phyloP scores from a whole-genome alignment of 2,888 invertebrate genomes.

The Gasteruption jaculator region DNA sequence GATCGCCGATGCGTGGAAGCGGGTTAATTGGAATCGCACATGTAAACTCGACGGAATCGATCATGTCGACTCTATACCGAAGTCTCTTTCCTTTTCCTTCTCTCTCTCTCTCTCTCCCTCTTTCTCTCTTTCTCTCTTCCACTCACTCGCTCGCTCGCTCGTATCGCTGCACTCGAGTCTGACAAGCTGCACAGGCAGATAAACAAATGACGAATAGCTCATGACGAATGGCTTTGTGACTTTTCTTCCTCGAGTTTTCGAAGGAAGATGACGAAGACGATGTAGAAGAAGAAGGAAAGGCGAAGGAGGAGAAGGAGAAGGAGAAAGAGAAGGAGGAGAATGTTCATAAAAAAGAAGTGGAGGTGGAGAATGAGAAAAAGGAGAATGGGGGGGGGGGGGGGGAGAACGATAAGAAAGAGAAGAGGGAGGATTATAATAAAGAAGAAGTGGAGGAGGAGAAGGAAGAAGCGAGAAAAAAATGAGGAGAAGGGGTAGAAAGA shows the following conservation, averaged over 20 bases:
- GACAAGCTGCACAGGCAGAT: too few species aligned
- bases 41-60: too few species aligned
- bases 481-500: slow-evolving; percentile 16
- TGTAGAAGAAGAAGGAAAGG: slow-evolving; percentile 10
- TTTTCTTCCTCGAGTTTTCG: too few species aligned
- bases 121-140: too few species aligned
- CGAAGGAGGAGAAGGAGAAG: slow-evolving; percentile 7
- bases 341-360: neutral
- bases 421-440: too few species aligned
- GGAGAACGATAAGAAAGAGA: too few species aligned
- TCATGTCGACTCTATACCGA: too few species aligned
- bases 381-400: neutral
- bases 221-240: too few species aligned
- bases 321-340: slow-evolving; percentile 1
- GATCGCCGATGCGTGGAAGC: slow-evolving; percentile 36
- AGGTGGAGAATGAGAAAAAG: slow-evolving; percentile 1
- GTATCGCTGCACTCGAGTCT: too few species aligned
- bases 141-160: too few species aligned
- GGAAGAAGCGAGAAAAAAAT: slow-evolving; percentile 1
- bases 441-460: too few species aligned
- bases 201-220: too few species aligned
- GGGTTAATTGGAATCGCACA: slow-evolving; percentile 41
- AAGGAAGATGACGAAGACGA: slow-evolving; percentile 11
- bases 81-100: neutral
- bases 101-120: slow-evolving; percentile 3